A percentile compares a stretch with the other conserved stretches of the same genome.
Conservation (phyloP, 2,888 invertebrate species). For the Philhelius pedissequus region DNA sequence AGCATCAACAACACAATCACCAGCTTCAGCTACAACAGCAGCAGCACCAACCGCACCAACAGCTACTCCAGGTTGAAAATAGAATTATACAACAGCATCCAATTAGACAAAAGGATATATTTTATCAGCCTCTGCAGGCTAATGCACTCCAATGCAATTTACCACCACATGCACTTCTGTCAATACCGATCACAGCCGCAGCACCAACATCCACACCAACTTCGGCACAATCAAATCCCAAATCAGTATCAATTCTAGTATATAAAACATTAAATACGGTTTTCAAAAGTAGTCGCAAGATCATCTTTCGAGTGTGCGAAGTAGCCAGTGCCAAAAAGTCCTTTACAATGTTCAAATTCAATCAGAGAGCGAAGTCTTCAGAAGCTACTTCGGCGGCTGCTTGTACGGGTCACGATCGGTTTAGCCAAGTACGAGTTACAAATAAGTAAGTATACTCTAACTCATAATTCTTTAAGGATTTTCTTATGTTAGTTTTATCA, state of each 20-base stretch:
- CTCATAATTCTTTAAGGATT: background rate
- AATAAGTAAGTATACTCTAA: conserved; percentile 79
- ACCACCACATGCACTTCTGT: conserved; percentile 57
- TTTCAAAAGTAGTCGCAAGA: conserved; percentile 79
- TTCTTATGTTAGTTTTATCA: background rate
- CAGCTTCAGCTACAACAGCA: conserved; percentile 69
- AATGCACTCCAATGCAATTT: conserved; percentile 59
- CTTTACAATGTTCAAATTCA: conserved; percentile 86
- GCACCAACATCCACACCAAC: conserved; percentile 68
- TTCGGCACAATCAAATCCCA: conserved; percentile 73
- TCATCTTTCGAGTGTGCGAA: conserved; percentile 79
- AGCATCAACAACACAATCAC: conserved; percentile 69
- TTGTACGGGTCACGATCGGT: conserved; percentile 89
- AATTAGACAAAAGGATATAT: conserved; percentile 61
- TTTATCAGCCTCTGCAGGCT: conserved; percentile 65
- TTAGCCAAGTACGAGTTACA: conserved; percentile 84
- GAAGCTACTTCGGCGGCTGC: conserved; percentile 81
- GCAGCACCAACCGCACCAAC: conserved; percentile 73
- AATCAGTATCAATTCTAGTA: conserved; percentile 78
- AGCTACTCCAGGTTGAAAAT: conserved; percentile 74
- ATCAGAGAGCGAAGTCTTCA: conserved; percentile 76
- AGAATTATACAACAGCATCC: conserved; percentile 45
- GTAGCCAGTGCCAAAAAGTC: conserved; percentile 79
- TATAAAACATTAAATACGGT: conserved; percentile 79
- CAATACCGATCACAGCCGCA: conserved; percentile 61